phyloP scores from a whole-genome alignment of 2,113 vertebrate genomes.

The Gadus chalcogrammus region DNA sequence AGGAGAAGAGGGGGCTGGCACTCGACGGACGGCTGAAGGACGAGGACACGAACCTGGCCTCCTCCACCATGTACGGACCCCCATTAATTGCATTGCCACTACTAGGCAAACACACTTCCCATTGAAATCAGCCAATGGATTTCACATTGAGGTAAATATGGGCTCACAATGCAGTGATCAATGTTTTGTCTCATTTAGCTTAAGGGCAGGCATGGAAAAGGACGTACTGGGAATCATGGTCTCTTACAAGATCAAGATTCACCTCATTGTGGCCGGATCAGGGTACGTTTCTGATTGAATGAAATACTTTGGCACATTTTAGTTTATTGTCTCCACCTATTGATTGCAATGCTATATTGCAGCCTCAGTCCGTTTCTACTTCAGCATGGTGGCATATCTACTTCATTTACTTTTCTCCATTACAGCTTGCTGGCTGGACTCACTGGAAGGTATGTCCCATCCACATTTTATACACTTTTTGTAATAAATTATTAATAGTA shows the following conservation, averaged over 20 bases:
- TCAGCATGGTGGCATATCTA: background rate
- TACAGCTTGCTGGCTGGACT: conserved; percentile 82
- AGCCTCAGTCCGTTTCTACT: background rate
- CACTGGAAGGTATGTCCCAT: conserved; percentile 77
- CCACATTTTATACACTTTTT: background rate
- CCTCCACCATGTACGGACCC: conserved; percentile 79
- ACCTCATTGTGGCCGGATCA: conserved; percentile 81
- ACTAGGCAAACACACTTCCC: no score
- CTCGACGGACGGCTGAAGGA: conserved; percentile 90
- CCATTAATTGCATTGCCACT: background rate
- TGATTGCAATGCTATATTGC: background rate
- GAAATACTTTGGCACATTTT: no score
- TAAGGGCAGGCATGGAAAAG: conserved; percentile 75
- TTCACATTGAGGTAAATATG: background rate
- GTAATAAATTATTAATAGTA: background rate
- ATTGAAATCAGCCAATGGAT: no score
- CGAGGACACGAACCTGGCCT: conserved; percentile 90
- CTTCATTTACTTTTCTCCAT: conserved; percentile 2
- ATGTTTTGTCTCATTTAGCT: conserved; percentile 50
- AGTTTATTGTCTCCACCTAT: background rate
- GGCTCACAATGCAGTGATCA: background rate
- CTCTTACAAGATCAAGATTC: conserved; percentile 88
- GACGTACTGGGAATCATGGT: conserved; percentile 85
- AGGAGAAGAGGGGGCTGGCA: conserved; percentile 82
- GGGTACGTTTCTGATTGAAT: conserved; percentile 61